These are phyloP conservation scores for Samia ricini DNA, from an alignment of 1,140 invertebrate genomes.

Conservation along the genomic window DNA sequence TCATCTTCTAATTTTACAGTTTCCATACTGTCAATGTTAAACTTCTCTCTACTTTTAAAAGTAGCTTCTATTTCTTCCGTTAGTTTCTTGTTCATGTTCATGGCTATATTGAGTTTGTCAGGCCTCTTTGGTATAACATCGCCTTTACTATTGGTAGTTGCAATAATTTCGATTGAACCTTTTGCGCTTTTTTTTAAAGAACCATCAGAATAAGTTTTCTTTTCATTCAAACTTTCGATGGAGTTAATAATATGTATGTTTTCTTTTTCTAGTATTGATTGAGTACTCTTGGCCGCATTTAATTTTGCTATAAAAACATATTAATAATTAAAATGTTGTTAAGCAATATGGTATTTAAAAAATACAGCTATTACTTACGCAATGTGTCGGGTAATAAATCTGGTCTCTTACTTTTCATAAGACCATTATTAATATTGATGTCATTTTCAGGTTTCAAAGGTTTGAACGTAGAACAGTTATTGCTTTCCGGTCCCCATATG, in stretches of 20 bases:
- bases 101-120: constrained; percentile 70
- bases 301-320: constrained; percentile 55
- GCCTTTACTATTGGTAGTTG: constrained; percentile 75
- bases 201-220: constrained; percentile 56
- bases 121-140: constrained; percentile 71
- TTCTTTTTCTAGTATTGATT: constrained; percentile 69
- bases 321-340: not conserved
- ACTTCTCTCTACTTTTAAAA: constrained; percentile 59
- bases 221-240: constrained; percentile 62
- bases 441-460: constrained; percentile 76
- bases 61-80: constrained; percentile 70
- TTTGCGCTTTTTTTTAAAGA: constrained; percentile 66
- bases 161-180: constrained; percentile 69
- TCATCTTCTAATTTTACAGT: constrained; percentile 69
- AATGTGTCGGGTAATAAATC: constrained; percentile 83
- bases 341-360: not conserved
- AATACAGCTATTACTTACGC: constrained; percentile 71
- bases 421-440: constrained; percentile 70
- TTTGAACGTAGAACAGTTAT: constrained; percentile 79
- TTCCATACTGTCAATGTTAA: constrained; percentile 70
- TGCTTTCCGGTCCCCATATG: constrained; percentile 88
- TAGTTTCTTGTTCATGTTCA: constrained; percentile 73
- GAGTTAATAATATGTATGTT: constrained; percentile 63
- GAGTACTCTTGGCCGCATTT: constrained; percentile 63
- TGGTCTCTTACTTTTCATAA: constrained; percentile 79